Percentiles rank a stretch among this genome's conserved stretches.
These are phyloP conservation scores for Polyergus mexicanus DNA, from an alignment of 1,140 invertebrate species.

Conservation along the genomic window DNA sequence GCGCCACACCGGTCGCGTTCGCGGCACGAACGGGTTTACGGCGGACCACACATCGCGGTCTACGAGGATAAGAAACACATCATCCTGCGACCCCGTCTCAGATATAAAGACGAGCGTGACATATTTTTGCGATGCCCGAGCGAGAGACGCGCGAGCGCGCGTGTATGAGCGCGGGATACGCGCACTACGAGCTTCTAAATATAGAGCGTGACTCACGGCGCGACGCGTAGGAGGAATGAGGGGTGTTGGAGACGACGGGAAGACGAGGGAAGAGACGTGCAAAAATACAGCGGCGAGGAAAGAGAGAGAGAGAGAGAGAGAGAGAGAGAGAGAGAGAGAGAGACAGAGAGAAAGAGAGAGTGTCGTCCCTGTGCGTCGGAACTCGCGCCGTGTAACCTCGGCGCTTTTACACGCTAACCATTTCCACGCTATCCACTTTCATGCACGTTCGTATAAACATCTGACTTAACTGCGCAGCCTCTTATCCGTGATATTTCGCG, in stretches of 20 bases:
- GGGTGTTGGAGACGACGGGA: conserved; percentile 38
- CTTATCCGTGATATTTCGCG: conserved; percentile 34
- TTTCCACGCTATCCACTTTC: no score
- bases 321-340: no score
- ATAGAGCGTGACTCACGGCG: conserved; percentile 82
- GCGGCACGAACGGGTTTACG: conserved; percentile 40
- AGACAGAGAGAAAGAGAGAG: not conserved
- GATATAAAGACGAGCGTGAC: conserved; percentile 77
- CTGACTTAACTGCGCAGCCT: conserved; percentile 24
- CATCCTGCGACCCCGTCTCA: conserved; percentile 55
- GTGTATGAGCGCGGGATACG: conserved; percentile 61
- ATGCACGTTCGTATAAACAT: conserved; percentile 51
- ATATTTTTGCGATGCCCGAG: conserved; percentile 81
- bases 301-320: no score
- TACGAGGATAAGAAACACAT: conserved; percentile 71
- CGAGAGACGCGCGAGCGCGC: conserved; percentile 42
- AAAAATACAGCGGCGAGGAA: conserved; percentile 77
- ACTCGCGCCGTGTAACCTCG: conserved; percentile 67
- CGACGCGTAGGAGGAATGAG: conserved; percentile 65
- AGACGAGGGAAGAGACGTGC: conserved; percentile 68
- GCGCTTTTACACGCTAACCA: conserved; percentile 37
- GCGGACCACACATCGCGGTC: conserved; percentile 74
- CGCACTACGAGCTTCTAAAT: conserved; percentile 81
- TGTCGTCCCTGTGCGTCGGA: conserved; percentile 69
- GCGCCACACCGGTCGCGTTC: not conserved